Conservation (phyloP, 1,140 invertebrate genomes). For the Sminthurinus signatus region DNA sequence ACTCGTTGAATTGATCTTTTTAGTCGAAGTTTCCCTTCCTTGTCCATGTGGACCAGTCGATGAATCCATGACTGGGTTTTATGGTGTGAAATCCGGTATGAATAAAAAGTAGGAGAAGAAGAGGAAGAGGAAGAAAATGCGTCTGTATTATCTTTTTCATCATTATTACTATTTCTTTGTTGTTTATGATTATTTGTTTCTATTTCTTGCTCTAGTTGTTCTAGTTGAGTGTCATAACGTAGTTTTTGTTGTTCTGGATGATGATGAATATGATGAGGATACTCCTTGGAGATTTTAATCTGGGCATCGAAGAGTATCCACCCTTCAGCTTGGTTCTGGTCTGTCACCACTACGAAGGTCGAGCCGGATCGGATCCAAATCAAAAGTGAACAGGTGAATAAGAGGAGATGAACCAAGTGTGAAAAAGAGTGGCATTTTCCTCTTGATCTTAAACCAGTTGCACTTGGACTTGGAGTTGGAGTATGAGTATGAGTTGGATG, state of each 20-base stretch:
- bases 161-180: neutral
- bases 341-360: constrained; percentile 30
- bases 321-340: constrained; percentile 30
- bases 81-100: constrained; percentile 38
- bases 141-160: too few relatives aligned
- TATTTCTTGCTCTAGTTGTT: neutral
- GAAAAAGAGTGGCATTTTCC: neutral
- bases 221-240: too few relatives aligned
- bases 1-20: constrained; percentile 12
- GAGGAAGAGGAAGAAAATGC: too few relatives aligned
- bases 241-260: too few relatives aligned
- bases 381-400: too few relatives aligned
- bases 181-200: neutral
- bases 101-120: too few relatives aligned
- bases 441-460: neutral
- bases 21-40: constrained; percentile 29
- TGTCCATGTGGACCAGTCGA: constrained; percentile 34
- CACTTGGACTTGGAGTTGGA: neutral
- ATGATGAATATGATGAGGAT: neutral
- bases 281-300: constrained; percentile 13
- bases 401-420: neutral
- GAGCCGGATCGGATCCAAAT: constrained; percentile 8
- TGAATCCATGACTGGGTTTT: constrained; percentile 40
- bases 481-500: neutral
- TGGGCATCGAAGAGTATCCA: constrained; percentile 37